These are phyloP conservation scores for Lycopodina hypogea DNA, from an alignment of 37 sponge, comb jelly and placozoan species.

Conservation along the genomic window DNA sequence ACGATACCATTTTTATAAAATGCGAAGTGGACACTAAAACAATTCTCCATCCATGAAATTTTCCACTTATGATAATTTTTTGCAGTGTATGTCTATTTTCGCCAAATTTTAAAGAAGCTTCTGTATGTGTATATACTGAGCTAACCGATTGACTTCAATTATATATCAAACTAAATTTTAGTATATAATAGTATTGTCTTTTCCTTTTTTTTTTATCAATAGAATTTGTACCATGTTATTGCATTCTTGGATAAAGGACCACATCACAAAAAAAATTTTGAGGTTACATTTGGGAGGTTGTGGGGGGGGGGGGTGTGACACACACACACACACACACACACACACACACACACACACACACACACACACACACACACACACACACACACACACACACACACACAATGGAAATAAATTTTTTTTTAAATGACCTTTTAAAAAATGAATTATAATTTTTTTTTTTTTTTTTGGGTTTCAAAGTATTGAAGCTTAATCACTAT, in stretches of 20 bases:
- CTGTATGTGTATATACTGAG: too few species aligned
- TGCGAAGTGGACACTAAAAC: conserved; percentile 44
- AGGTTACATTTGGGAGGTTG: background rate
- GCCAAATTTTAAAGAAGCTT: background rate
- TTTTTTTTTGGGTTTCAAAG: background rate
- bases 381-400: background rate
- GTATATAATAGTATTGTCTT: too few species aligned
- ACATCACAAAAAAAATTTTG: too few species aligned
- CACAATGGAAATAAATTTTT: background rate
- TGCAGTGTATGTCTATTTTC: background rate
- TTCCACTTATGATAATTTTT: background rate
- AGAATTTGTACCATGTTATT: too few species aligned
- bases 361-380: conserved; percentile 24
- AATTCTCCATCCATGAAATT: conserved; percentile 27
- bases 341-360: conserved; percentile 21
- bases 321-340: conserved; percentile 13
- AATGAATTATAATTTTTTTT: background rate
- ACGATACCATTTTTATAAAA: conserved; percentile 71
- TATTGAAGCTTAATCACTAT: background rate
- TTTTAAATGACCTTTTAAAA: background rate
- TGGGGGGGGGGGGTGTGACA: background rate
- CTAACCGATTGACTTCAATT: too few species aligned
- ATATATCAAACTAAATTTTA: too few species aligned
- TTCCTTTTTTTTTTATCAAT: too few species aligned
- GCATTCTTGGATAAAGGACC: too few species aligned